Evolutionary conservation across 2,797 vertebrate genomes (phyloP), one percentile per base, ranked within the genome.

Genomic region (Eleutherodactylus coqui): DNA sequence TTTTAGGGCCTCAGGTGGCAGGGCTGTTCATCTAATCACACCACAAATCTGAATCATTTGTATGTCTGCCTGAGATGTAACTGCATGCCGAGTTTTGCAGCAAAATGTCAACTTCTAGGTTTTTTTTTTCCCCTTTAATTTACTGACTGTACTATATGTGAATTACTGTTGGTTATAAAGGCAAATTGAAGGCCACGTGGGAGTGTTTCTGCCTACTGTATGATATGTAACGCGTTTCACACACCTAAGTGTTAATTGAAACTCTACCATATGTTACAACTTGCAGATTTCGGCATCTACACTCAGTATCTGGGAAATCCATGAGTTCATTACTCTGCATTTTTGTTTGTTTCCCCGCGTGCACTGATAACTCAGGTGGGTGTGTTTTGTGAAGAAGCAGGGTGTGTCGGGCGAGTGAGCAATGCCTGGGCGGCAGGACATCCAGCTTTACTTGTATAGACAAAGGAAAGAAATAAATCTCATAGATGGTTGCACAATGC

Each of bases 291-390:
- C 58, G 8, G 8, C 0, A 16, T 55, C 36, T 47, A 8, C 70
- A 78, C 41, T 87, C 16, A 1, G 2, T 16, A 0, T 80, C 1
- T 29, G 8, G 34, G 72, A 47, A 79, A 62, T 72, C 27, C 64
- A 51, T 87, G 60, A 79, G 75, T 43, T 51, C 82, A 84, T 69
- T 53, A 51, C 64, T 27, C 32, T 47, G 55, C 69, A 75, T 16
- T 64, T 73, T 60, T 83, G 80, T 78, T 83, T 83, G 85, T 79
- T 87, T 80, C 41, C n/a, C 49, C 3, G 16, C 75, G 19, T 43
- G 76, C 76, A 53, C 34, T 75, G 64, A 79, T 79, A 87, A 67
- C 69, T 43, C 75, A 76, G 77, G 77, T 87, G 70, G 82, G 77
- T 55, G 82, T 55, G 36, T 58, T 72, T 79, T 84, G 47, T 75